phyloP scores from a whole-genome alignment of 2,797 vertebrate genomes.

The Gymnodraco acuticeps region DNA sequence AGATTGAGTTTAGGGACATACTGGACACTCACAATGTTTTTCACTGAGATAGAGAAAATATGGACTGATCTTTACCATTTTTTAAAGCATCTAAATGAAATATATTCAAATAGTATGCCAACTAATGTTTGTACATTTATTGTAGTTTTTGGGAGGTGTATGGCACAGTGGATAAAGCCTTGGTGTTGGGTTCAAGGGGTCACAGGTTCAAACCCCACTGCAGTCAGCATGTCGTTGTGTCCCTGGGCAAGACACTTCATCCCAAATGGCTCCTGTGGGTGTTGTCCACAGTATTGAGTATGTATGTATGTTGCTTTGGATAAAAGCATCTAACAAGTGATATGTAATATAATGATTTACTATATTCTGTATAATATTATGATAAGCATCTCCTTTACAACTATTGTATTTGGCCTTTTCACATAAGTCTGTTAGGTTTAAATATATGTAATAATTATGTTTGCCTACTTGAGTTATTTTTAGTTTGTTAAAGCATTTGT shows the following conservation, averaged over 20 bases:
- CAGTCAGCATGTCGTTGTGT: too few species aligned
- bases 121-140: background rate
- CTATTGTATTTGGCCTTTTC: background rate
- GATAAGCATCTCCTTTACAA: too few species aligned
- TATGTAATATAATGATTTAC: background rate
- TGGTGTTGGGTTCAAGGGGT: too few species aligned
- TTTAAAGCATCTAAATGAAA: background rate
- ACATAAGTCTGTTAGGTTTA: background rate
- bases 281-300: too few species aligned
- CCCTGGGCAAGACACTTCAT: too few species aligned
- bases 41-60: background rate
- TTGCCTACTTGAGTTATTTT: background rate
- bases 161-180: too few species aligned
- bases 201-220: too few species aligned
- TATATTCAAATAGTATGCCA: background rate
- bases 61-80: too few species aligned
- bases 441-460: background rate
- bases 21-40: background rate
- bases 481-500: background rate
- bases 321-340: too few species aligned
- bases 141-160: background rate
- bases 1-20: background rate
- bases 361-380: too few species aligned
- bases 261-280: too few species aligned
- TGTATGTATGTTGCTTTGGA: too few species aligned